Evolutionary conservation across 2,113 vertebrate genomes (phyloP).

Genomic region (Leptosomus discolor): DNA sequence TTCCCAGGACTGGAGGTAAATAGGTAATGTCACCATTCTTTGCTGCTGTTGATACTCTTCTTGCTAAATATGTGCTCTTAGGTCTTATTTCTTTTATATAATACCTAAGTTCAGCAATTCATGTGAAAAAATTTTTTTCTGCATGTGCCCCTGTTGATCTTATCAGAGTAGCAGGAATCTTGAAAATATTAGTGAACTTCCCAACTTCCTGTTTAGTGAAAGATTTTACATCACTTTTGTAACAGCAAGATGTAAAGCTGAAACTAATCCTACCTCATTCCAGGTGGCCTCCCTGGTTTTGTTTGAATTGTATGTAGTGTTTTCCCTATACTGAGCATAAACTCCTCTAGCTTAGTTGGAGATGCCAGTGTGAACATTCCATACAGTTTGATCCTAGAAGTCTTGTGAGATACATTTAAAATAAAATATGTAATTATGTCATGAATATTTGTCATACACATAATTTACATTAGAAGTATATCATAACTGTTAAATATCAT

Average conservation of each 20-base stretch:
- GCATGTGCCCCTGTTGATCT: background rate
- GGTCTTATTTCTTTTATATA: background rate
- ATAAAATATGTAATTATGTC: background rate
- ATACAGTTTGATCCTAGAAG: background rate
- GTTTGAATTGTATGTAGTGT: background rate
- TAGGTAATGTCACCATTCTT: background rate
- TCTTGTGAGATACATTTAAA: background rate
- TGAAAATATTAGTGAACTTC: background rate
- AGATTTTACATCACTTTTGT: background rate
- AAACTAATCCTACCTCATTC: background rate
- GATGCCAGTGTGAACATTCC: background rate
- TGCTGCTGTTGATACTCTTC: background rate
- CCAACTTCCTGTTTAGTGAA: background rate
- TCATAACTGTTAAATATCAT: background rate
- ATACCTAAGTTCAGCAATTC: fast-evolving
- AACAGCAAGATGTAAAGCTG: background rate
- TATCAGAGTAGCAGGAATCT: background rate
- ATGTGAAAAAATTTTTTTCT: background rate
- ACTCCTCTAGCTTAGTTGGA: background rate
- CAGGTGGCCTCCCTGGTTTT: background rate
- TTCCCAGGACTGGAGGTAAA: background rate
- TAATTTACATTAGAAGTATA: background rate
- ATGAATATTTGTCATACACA: background rate
- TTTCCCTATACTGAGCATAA: background rate
- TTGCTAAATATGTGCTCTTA: background rate